Percentiles rank a stretch among this genome's conserved stretches.
These are phyloP conservation scores for Zaprionus vittiger DNA, from an alignment of 1,140 invertebrate genomes.

Conservation along the genomic window DNA sequence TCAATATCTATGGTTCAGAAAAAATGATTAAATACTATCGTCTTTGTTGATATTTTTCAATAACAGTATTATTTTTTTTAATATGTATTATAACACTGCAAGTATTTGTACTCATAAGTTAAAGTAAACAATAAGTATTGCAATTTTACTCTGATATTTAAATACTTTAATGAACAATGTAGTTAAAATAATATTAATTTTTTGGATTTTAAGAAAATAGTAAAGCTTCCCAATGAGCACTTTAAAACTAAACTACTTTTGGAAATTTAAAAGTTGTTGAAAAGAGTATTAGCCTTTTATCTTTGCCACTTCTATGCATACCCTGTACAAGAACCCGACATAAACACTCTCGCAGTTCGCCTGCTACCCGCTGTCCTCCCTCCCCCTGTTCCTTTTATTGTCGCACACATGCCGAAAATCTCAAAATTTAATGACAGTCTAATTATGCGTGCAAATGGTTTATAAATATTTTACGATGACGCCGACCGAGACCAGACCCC, in stretches of 20 bases:
- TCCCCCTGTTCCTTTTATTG: background rate
- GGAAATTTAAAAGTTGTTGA: background rate
- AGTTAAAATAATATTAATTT: no score
- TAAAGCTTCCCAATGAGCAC: no score
- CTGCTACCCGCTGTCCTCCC: background rate
- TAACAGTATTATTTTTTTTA: no score
- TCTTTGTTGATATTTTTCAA: no score
- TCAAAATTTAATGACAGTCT: slow-evolving; percentile 79
- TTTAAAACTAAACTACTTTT: background rate
- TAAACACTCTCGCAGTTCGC: background rate
- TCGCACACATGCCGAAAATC: slow-evolving; percentile 57
- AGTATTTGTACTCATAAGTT: no score
- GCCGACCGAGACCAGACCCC: slow-evolving; percentile 35
- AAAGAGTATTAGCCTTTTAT: background rate
- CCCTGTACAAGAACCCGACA: background rate
- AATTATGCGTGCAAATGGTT: slow-evolving; percentile 83
- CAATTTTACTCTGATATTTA: no score
- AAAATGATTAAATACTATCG: no score
- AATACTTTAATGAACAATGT: no score
- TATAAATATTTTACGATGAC: slow-evolving; percentile 80
- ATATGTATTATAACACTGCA: no score
- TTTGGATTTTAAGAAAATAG: no score
- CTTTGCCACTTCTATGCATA: background rate
- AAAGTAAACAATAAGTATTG: no score
- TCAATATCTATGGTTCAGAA: no score